Evolutionary conservation across 2,113 vertebrate genomes (phyloP).

Genomic region (Lichenostomus cassidix): DNA sequence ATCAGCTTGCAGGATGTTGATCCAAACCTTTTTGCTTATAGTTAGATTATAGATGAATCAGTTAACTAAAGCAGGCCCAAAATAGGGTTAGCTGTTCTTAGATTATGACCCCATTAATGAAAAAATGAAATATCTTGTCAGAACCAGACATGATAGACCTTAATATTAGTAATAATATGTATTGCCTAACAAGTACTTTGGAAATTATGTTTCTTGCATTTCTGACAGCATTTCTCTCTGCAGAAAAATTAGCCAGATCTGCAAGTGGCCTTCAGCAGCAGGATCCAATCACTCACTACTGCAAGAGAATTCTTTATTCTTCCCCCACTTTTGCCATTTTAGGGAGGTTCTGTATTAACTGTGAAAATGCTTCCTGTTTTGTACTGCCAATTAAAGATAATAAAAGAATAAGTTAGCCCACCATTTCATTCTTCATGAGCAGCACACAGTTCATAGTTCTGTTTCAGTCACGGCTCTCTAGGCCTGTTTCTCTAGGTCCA

Average conservation of each 20-base stretch:
- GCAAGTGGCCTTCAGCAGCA: background rate
- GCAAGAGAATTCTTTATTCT: background rate
- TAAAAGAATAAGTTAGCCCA: background rate
- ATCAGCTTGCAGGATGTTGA: background rate
- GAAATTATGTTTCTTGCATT: background rate
- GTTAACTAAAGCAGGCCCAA: background rate
- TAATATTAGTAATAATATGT: background rate
- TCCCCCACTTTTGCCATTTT: background rate
- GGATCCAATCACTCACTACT: rapidly evolving
- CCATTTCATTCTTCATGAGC: background rate
- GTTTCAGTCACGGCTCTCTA: background rate
- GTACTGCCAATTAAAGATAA: background rate
- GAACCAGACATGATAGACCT: background rate
- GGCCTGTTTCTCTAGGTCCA: background rate
- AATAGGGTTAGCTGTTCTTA: background rate
- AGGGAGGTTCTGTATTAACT: background rate
- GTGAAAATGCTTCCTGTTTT: background rate
- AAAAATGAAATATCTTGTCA: background rate
- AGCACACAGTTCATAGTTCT: background rate
- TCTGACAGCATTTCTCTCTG: background rate
- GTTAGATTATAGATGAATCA: background rate
- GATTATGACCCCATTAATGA: background rate
- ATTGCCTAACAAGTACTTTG: background rate
- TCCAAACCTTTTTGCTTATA: background rate
- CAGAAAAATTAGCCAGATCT: background rate